Conservation (phyloP, 1,140 invertebrate genomes). For the Calycopis cecrops region DNA sequence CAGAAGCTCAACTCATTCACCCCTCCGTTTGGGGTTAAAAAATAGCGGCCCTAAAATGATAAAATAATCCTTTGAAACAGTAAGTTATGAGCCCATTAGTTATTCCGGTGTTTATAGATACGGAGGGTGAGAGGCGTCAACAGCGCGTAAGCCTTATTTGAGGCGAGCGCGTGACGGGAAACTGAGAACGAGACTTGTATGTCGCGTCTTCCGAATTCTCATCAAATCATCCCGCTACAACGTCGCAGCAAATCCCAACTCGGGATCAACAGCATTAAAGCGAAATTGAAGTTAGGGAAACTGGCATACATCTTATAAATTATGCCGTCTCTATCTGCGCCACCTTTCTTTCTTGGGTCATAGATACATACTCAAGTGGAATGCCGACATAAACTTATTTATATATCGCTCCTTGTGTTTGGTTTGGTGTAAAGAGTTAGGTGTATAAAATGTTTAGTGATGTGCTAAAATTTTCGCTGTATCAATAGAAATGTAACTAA, state of each 20-base stretch:
- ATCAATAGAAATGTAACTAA: no score
- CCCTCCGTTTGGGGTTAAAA: no score
- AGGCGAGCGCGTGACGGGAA: constrained; percentile 68
- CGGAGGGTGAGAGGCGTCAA: constrained; percentile 47
- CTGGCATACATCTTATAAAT: constrained; percentile 47
- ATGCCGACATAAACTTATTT: neutral
- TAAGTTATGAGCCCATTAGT: constrained; percentile 51
- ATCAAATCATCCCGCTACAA: constrained; percentile 68
- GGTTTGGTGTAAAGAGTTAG: no score
- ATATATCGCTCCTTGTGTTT: no score
- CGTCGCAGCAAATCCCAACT: constrained; percentile 64
- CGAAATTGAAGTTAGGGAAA: constrained; percentile 59
- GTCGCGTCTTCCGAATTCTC: constrained; percentile 65
- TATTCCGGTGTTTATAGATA: constrained; percentile 63
- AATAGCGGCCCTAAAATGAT: neutral
- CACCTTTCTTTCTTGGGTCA: constrained; percentile 16
- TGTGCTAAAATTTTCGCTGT: no score
- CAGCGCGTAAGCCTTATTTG: constrained; percentile 69
- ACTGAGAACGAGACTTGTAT: constrained; percentile 65
- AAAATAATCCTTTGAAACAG: constrained; percentile 31
- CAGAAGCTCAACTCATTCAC: no score
- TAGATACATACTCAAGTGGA: neutral
- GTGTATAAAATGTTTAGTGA: no score
- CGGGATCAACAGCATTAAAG: constrained; percentile 68
- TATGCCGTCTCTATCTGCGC: constrained; percentile 16